Base-by-base conservation (phyloP, 2,113 vertebrate genomes). In the Hucho hucho region DNA sequence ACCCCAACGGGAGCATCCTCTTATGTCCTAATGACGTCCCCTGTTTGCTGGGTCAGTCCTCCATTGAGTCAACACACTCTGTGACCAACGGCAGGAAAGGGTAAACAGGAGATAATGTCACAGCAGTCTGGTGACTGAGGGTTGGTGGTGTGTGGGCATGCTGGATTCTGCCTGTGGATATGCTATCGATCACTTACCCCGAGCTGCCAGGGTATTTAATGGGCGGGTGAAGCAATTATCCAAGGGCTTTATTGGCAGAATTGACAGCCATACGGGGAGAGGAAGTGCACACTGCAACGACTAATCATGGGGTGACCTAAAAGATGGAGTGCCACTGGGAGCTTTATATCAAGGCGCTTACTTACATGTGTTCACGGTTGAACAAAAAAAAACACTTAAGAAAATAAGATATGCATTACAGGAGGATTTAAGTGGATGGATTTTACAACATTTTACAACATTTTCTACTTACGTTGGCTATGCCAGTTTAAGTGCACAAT, bases 171-270 rank as follows among this genome's bases (percentile, higher is more conserved):
- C 79, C 82, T 84, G 79, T 70, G 46, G 37, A 46, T 53, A 22
- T 43, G 18, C 11, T 64, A 72, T 77, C 22, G 61, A 77, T 71
- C 28, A 43, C 43, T 16, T 43, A 26, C 75, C 69, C 61, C 9
- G 69, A 32, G 59, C 75, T 73, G 71, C 37, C 22, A 18, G 70
- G 85, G 86, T 87, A 83, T 88, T 86, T 90, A 89, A 90, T 91
- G 86, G 89, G 86, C 80, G 77, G 78, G 78, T 86, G 83, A 79
- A 79, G 86, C 87, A 84, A 88, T 88, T 92, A 89, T 86, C 88
- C 81, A 74, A 77, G 80, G 88, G 87, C 86, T 82, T 74, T 90
- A 91, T 91, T 87, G 90, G 78, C 88, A 82, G 79, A 89, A 91
- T 91, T 82, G 89, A 91, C 87, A 85, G 70, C 76, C 80, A 43